A percentile compares a stretch with the other conserved stretches of the same genome.
Conservation (phyloP, 2,113 vertebrate genomes). For the Piaya cayana region DNA sequence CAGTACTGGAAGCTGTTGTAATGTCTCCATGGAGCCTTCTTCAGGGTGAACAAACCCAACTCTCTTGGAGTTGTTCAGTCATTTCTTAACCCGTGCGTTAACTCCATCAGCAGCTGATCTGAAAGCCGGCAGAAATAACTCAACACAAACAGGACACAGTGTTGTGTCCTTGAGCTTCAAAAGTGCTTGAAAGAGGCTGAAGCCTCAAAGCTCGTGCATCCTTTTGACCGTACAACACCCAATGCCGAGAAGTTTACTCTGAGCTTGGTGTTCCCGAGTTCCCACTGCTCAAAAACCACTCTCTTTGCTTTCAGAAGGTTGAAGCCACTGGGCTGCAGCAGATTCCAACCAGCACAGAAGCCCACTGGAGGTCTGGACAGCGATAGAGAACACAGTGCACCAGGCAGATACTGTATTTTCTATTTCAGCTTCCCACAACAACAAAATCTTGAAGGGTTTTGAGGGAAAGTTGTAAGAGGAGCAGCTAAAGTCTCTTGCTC, state of each 20-base stretch:
- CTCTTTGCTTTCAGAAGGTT: not conserved
- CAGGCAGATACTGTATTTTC: not conserved
- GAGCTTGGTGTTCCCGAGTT: not conserved
- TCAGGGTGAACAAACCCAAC: no score
- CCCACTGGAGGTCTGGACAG: not conserved
- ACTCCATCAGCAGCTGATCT: not conserved
- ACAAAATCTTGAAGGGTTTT: not conserved
- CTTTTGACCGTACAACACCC: not conserved
- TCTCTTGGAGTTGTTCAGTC: no score
- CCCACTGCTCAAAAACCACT: rapidly evolving
- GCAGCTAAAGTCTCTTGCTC: no score
- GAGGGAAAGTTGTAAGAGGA: no score
- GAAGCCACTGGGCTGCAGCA: not conserved
- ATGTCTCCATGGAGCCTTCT: no score
- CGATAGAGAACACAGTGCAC: not conserved
- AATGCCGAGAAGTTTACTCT: not conserved
- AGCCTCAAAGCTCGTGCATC: not conserved
- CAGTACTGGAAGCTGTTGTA: no score
- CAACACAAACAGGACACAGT: not conserved
- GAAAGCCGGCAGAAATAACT: not conserved
- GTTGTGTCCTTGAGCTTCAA: not conserved
- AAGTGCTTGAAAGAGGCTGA: rapidly evolving
- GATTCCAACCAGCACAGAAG: not conserved
- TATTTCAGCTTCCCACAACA: not conserved
- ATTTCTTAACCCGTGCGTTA: not conserved